Evolutionary conservation across 1,140 invertebrate genomes (phyloP).

Genomic region (Drosophila carrolli): DNA sequence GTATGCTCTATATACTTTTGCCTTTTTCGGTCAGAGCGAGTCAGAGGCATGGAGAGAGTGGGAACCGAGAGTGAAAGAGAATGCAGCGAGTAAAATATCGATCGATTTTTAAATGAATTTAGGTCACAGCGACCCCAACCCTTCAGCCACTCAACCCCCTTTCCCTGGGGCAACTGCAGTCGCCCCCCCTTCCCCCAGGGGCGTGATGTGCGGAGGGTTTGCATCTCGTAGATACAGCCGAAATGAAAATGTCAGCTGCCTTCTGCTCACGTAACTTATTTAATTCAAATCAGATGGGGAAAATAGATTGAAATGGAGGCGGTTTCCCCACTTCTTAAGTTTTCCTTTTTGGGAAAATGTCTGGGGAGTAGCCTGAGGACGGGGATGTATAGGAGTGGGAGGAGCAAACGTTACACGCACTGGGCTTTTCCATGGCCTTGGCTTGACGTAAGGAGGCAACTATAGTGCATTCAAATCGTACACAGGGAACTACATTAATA

Average conservation of each 20-base stretch:
- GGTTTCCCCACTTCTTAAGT: slow-evolving; percentile 7
- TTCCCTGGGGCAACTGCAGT: slow-evolving; percentile 42
- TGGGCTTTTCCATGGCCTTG: slow-evolving; percentile 29
- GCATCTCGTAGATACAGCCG: slow-evolving; percentile 60
- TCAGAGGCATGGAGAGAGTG: slow-evolving; percentile 1
- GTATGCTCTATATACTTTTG: slow-evolving; percentile 74
- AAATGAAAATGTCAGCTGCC: slow-evolving; percentile 69
- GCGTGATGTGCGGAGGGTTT: slow-evolving; percentile 4
- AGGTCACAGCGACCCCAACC: slow-evolving; percentile 53
- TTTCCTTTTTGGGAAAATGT: slow-evolving; percentile 13
- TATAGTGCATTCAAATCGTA: slow-evolving; percentile 27
- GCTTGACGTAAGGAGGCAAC: slow-evolving; percentile 12
- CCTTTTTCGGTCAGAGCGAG: slow-evolving; percentile 64
- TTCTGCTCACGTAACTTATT: slow-evolving; percentile 77
- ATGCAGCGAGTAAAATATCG: slow-evolving; percentile 63
- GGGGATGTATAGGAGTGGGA: not conserved
- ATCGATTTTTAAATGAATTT: slow-evolving; percentile 82
- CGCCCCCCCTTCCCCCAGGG: not conserved
- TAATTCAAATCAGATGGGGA: slow-evolving; percentile 74
- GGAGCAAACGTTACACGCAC: slow-evolving; percentile 17
- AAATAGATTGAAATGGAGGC: slow-evolving; percentile 70
- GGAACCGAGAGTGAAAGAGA: slow-evolving; percentile 33
- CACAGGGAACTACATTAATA: not conserved
- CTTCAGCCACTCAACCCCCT: slow-evolving; percentile 1
- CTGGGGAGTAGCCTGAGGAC: slow-evolving; percentile 8